Evolutionary conservation across 2,113 vertebrate species (phyloP).

Genomic region (Mustela lutreola): DNA sequence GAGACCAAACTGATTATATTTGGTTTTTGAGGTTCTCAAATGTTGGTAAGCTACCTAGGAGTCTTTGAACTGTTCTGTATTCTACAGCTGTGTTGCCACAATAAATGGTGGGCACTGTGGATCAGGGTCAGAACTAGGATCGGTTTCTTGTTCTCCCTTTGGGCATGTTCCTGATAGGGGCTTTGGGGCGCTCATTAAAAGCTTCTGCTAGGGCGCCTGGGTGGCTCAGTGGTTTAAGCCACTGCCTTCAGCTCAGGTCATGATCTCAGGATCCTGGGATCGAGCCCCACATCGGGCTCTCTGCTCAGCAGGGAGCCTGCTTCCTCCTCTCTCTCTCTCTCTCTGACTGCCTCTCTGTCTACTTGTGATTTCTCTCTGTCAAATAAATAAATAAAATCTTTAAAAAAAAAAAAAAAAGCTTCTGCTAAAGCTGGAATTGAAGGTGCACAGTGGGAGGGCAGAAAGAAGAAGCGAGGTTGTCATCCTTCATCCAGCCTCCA

Average conservation of each 20-base stretch:
- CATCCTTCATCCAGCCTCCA: background rate
- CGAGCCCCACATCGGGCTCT: too few species aligned
- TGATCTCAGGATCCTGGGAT: too few species aligned
- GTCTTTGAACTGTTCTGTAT: background rate
- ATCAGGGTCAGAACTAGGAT: background rate
- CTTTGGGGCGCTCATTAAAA: background rate
- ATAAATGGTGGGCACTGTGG: background rate
- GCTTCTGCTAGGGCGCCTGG: background rate
- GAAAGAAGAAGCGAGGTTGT: background rate
- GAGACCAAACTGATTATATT: background rate
- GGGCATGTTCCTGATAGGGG: background rate
- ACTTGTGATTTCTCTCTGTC: too few species aligned
- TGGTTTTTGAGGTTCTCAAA: conserved; percentile 1
- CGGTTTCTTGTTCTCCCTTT: background rate
- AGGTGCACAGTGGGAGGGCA: background rate
- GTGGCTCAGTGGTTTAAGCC: too few species aligned
- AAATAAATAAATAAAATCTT: too few species aligned
- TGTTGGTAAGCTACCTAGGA: background rate
- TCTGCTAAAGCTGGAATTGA: background rate
- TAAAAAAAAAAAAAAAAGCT: background rate
- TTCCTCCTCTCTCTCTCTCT: too few species aligned
- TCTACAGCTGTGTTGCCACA: background rate
- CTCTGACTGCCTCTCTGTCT: too few species aligned
- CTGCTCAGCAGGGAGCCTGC: too few species aligned
- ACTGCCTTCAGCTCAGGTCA: too few species aligned